Conservation (phyloP, 2,113 vertebrate species). For the Phycodurus eques region DNA sequence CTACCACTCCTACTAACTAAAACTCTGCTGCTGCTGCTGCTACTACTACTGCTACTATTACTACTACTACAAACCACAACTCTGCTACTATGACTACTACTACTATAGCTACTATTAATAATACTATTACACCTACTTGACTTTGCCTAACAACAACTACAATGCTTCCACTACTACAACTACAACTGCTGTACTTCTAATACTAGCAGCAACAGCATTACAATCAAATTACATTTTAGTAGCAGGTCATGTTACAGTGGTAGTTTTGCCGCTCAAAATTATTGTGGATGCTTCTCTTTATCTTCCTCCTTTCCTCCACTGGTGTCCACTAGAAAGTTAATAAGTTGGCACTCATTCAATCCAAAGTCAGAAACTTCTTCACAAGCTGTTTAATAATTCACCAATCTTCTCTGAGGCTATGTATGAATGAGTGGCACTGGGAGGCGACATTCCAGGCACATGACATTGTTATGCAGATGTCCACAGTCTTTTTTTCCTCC, state of each 20-base stretch:
- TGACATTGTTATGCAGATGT: conserved; percentile 72
- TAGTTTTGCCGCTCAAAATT: background rate
- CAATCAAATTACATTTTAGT: no score
- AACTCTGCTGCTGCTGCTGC: no score
- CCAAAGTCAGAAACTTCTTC: conserved; percentile 48
- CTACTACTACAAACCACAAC: no score
- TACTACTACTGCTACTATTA: no score
- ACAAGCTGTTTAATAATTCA: conserved; percentile 67
- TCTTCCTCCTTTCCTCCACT: conserved; percentile 14
- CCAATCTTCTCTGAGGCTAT: conserved; percentile 57
- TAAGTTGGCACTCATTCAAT: conserved; percentile 50
- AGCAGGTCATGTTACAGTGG: background rate
- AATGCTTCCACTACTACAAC: no score
- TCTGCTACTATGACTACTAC: no score
- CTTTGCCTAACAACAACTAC: no score
- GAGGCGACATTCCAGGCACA: conserved; percentile 56
- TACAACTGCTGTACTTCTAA: no score
- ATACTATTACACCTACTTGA: no score
- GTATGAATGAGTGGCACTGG: conserved; percentile 60
- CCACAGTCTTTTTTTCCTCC: conserved; percentile 50
- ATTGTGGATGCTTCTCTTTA: conserved; percentile 17
- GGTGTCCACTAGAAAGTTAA: conserved; percentile 43
- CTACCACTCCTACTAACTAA: no score
- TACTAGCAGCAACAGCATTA: no score
- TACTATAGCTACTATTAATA: no score